Percentiles rank a stretch among this genome's conserved stretches.
These are phyloP conservation scores for Notolepis coatsorum DNA, from an alignment of 2,797 vertebrate genomes.

Conservation along the genomic window DNA sequence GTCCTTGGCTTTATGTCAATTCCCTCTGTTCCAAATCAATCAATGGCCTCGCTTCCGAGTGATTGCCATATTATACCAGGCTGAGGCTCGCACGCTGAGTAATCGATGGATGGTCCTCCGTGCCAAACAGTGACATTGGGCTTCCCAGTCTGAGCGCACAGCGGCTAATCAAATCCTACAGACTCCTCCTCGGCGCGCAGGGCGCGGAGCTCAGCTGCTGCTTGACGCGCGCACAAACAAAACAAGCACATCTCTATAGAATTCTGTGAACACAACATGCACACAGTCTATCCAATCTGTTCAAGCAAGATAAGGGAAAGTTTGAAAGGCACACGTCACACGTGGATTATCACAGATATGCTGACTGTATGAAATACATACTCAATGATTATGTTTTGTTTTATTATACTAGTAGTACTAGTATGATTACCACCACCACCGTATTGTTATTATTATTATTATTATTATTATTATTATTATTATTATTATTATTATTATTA, in stretches of 20 bases:
- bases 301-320: neutral
- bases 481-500: too few relatives aligned
- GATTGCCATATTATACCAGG: neutral
- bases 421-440: too few relatives aligned
- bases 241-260: neutral
- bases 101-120: constrained; percentile 30
- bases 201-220: constrained; percentile 18
- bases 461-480: too few relatives aligned
- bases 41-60: constrained; percentile 1
- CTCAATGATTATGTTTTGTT: too few relatives aligned
- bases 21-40: neutral
- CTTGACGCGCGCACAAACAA: constrained; percentile 10
- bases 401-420: too few relatives aligned
- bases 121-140: constrained; percentile 10
- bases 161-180: constrained; percentile 32
- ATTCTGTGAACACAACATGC: neutral
- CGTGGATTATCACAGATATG: too few relatives aligned
- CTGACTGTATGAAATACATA: too few relatives aligned
- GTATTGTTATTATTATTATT: too few relatives aligned
- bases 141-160: constrained; percentile 35
- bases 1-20: neutral
- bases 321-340: too few relatives aligned
- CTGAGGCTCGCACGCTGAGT: neutral
- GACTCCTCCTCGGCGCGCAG: constrained; percentile 54
- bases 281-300: neutral